A percentile compares a stretch with the other conserved stretches of the same genome.
Evolutionary conservation across 92 coral and sea anemone genomes (phyloP).

Genomic region (Ricordea florida): DNA sequence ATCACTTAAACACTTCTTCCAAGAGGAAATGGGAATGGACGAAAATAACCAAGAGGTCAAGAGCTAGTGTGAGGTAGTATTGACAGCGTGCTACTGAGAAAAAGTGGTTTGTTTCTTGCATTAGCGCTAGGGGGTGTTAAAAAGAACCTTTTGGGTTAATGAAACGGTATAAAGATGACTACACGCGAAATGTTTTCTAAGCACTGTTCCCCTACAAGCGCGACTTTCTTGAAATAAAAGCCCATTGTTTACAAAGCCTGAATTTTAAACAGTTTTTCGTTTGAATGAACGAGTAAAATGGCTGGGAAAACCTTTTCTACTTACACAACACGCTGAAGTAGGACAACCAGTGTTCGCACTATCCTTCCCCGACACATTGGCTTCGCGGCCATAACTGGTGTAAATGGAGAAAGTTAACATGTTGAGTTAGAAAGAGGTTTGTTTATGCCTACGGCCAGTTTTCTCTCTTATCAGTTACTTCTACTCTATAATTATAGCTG

Average conservation of each 20-base stretch:
- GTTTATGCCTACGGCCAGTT: background rate
- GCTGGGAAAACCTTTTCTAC: slow-evolving; percentile 20
- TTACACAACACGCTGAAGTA: slow-evolving; percentile 61
- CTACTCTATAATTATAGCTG: slow-evolving; percentile 2
- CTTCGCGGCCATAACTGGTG: background rate
- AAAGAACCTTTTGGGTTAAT: background rate
- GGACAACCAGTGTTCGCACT: slow-evolving; percentile 29
- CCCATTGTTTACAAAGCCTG: slow-evolving; percentile 41
- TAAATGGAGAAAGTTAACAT: background rate
- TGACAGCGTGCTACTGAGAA: slow-evolving; percentile 23
- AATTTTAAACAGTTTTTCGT: slow-evolving; percentile 22
- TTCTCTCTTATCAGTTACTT: background rate
- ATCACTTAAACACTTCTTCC: background rate
- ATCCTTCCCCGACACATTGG: slow-evolving; percentile 2
- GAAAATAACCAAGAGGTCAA: slow-evolving; percentile 26
- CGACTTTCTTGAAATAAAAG: slow-evolving; percentile 21
- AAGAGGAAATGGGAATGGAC: background rate
- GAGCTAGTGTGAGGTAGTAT: slow-evolving; percentile 16
- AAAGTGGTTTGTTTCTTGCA: background rate
- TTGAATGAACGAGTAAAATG: slow-evolving; percentile 34
- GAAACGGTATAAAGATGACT: slow-evolving; percentile 6
- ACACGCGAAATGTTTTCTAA: background rate
- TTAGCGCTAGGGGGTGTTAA: background rate
- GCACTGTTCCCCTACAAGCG: background rate
- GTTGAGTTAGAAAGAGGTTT: background rate